Base-by-base conservation (phyloP, 30 jellyfish, hydroid and myxozoan species). In the Aurelia coerulea region DNA sequence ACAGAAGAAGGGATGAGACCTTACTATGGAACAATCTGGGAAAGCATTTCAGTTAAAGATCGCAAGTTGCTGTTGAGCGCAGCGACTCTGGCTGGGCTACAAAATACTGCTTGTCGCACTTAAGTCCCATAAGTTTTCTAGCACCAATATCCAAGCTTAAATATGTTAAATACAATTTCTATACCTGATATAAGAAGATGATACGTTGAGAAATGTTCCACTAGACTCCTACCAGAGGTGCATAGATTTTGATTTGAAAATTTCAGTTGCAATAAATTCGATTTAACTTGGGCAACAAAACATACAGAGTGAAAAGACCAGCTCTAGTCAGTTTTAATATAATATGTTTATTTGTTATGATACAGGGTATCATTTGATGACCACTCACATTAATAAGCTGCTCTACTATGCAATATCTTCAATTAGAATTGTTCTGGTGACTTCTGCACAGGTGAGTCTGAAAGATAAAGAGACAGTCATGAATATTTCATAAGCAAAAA, bases 321-420 rank as follows among this genome's bases (percentile, higher is more conserved):
- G 93, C 93, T 84, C 88, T 77, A 84, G 70, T 84, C 77, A 73
- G 85, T 84, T 74, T 72, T 31, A 84, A 73, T 84, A 84, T 71
- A 84, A 73, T 74, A 84, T 23, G 84, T 46, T 46, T 46, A 46
- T 46, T 46, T 46, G 56, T 46, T 46, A 46, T 46, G 56, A 46
- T 79, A 54, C 71, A 51, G 37, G 81, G 69, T 68, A 68, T 53
- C 84, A 81, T 39, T 31, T 29, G 50, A 62, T 53, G 80, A 73
- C 87, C 76, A 62, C 80, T 84, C 83, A 66, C 91, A 68, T 50
- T 14, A 33, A 65, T 23, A 35, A 73, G 78, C 63, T 78, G 71
- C 68, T 65, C 12, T 58, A 65, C 18, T 63, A 11, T 10, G 23
- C 66, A 56, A 33, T 49, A 18, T 17, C 16, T 31, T 34, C 66